Evolutionary conservation across 2,113 vertebrate genomes (phyloP).

Genomic region (Puffinus mauretanicus): DNA sequence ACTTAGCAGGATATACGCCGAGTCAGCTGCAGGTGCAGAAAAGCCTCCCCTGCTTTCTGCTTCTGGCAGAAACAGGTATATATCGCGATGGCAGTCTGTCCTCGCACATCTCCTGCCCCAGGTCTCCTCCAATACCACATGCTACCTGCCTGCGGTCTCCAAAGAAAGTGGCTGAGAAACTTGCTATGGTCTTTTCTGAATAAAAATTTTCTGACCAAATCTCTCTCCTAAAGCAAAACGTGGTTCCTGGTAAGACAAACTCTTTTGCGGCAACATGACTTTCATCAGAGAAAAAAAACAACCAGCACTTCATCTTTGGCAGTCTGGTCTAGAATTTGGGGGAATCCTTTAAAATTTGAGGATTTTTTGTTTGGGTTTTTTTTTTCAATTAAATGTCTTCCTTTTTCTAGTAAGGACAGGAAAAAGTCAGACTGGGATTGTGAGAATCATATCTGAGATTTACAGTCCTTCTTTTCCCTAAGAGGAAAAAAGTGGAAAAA

Average conservation of each 20-base stretch:
- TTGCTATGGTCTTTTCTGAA: neutral
- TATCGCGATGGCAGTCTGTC: neutral
- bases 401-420: neutral
- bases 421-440: neutral
- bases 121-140: accelerated
- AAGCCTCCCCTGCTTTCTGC: neutral
- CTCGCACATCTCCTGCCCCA: neutral
- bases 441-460: neutral
- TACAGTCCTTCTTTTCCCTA: neutral
- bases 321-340: neutral
- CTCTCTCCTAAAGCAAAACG: neutral
- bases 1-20: neutral
- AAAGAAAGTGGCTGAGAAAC: neutral
- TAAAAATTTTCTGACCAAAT: neutral
- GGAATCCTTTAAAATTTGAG: neutral
- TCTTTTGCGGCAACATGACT: neutral
- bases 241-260: neutral
- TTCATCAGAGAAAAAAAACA: neutral
- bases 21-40: neutral
- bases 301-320: neutral
- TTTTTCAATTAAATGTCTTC: neutral
- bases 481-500: neutral
- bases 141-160: neutral
- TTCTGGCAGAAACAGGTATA: neutral
- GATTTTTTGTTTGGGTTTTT: neutral